phyloP scores from a whole-genome alignment of 2,797 vertebrate species.

The Lateolabrax maculatus region DNA sequence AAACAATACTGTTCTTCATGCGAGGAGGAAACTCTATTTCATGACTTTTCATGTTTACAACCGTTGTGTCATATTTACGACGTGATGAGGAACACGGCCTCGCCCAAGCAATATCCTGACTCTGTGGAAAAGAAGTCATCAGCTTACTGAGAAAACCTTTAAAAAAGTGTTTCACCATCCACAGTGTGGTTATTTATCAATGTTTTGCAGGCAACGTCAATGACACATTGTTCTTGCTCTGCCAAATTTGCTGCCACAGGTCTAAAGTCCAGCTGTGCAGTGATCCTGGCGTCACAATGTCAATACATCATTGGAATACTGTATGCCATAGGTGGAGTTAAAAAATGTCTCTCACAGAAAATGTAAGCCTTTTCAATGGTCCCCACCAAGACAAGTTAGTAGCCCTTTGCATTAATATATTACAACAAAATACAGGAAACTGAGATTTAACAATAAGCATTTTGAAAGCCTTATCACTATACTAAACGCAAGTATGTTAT shows the following conservation, averaged over 20 bases:
- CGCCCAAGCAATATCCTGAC: no score
- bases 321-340: neutral
- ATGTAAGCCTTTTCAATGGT: neutral
- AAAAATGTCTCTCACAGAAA: neutral
- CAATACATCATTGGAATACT: constrained; percentile 14
- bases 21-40: neutral
- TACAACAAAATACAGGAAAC: neutral
- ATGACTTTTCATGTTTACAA: neutral
- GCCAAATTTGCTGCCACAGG: neutral
- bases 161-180: constrained; percentile 7
- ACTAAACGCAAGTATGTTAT: neutral
- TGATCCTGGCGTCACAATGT: constrained; percentile 2
- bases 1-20: neutral
- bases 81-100: neutral
- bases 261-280: constrained; percentile 53
- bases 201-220: constrained; percentile 24
- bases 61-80: neutral
- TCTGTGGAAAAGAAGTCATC: neutral
- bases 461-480: neutral
- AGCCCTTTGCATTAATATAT: neutral
- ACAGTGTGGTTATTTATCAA: neutral
- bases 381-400: neutral
- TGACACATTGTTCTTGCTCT: constrained; percentile 45
- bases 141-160: neutral
- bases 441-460: neutral